Conservation (phyloP, 2,113 vertebrate species). For the Ochotona curzoniae region DNA sequence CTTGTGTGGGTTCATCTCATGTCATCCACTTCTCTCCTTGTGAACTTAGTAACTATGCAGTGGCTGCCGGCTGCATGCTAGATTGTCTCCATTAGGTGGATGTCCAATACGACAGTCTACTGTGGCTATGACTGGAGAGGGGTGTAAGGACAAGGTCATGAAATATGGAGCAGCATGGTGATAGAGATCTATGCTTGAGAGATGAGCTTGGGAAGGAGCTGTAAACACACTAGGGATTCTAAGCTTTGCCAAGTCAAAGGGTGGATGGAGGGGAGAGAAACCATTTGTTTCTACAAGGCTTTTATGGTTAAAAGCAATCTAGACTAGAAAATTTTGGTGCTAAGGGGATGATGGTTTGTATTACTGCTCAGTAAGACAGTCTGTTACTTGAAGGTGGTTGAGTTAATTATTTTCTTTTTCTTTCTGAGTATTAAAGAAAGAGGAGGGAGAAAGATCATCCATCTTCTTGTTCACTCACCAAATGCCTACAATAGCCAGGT, state of each 20-base stretch:
- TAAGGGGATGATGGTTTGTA: neutral
- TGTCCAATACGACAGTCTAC: neutral
- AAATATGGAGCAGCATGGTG: neutral
- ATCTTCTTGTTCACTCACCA: too few relatives aligned
- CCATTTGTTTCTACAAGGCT: neutral
- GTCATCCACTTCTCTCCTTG: neutral
- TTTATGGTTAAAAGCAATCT: constrained; percentile 36
- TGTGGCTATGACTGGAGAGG: neutral
- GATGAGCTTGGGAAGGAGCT: neutral
- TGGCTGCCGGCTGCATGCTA: neutral
- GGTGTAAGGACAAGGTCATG: neutral
- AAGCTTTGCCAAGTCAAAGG: neutral
- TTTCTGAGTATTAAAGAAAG: too few relatives aligned
- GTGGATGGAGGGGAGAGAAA: neutral
- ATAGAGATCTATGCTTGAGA: constrained; percentile 9
- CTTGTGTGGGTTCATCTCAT: neutral
- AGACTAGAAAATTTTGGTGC: neutral
- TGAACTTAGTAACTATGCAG: neutral
- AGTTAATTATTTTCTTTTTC: neutral
- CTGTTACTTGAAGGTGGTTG: neutral
- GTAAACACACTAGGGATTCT: neutral
- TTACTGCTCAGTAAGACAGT: neutral
- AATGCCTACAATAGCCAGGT: too few relatives aligned
- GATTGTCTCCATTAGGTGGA: neutral
- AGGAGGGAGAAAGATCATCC: too few relatives aligned